Base-by-base conservation (phyloP, 2,113 vertebrate genomes). In the Tachysurus fulvidraco region DNA sequence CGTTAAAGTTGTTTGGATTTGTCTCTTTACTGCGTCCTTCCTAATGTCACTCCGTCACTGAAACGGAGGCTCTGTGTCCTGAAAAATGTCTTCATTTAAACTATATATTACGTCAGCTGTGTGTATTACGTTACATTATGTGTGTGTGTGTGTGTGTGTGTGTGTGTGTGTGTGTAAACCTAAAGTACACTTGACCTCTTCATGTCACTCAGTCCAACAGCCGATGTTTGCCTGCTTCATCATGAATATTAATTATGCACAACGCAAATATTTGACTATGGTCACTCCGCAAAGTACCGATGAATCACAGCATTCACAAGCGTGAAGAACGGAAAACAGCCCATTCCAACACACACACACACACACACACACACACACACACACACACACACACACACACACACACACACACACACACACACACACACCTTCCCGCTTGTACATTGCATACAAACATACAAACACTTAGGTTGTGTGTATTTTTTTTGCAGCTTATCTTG, bases 161-260 rank as follows among this genome's bases (percentile, higher is more conserved):
- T 73, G 36, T 73, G 25, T 41, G 77, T 62, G 54, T 30, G 5
- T 30, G 12, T 62, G 0, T 41, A 67, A 50, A 65, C 6, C 23
- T 7, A 50, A 50, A 52, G 73, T 85, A 64, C 59, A 85, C 65
- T 80, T 91, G 84, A 89, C 88, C 86, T 89, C 60, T 78, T 28
- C 55, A 71, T 87, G 85, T 88, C 90, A 89, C 84, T 89, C 79
- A 88, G 52, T 89, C 62, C 85, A 67, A 14, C 52, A 65, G 65
- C 62, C 83, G 85, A 88, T 91, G 84, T 91, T 91, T 89, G 46
- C 81, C 69, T 90, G 81, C 52, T 69, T 86, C 77, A 88, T 86
- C 89, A 91, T 88, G 90, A 88, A 91, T 91, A 90, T 90, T 89
- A 91, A 91, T 90, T 88, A 91, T 84, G 82, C 83, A 81, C 19